Conservation (phyloP, 2,888 invertebrate genomes). For the Hydrotaea diabolus region DNA sequence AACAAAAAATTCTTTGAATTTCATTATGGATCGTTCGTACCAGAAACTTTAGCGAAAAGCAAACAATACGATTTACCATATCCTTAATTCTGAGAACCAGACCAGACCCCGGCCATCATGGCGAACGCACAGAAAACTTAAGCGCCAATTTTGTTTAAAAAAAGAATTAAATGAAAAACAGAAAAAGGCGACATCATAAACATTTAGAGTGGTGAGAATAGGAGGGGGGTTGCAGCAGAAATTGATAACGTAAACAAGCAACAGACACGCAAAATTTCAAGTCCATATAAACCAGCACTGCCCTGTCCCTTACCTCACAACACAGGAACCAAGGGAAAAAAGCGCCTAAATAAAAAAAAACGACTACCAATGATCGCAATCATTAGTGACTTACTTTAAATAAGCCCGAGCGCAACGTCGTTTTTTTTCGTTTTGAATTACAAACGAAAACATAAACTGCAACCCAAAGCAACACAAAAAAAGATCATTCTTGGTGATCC, state of each 20-base stretch:
- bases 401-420: neutral
- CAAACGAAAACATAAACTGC: neutral
- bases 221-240: neutral
- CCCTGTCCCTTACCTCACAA: neutral
- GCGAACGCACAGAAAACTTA: neutral
- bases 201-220: neutral
- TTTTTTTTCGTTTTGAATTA: neutral
- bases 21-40: too few species aligned
- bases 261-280: neutral
- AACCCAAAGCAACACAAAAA: neutral
- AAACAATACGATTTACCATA: constrained; percentile 36
- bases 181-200: constrained; percentile 3
- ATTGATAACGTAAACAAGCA: constrained; percentile 15
- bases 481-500: neutral
- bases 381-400: constrained; percentile 53
- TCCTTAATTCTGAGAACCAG: constrained; percentile 27
- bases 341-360: constrained; percentile 5
- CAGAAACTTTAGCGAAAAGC: neutral
- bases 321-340: neutral
- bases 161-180: neutral
- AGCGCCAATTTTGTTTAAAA: constrained; percentile 27
- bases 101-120: neutral
- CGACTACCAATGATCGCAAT: constrained; percentile 47
- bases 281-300: neutral
- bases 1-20: neutral